Base-by-base conservation (phyloP, 2,888 invertebrate genomes). In the Crepidodera aurea region DNA sequence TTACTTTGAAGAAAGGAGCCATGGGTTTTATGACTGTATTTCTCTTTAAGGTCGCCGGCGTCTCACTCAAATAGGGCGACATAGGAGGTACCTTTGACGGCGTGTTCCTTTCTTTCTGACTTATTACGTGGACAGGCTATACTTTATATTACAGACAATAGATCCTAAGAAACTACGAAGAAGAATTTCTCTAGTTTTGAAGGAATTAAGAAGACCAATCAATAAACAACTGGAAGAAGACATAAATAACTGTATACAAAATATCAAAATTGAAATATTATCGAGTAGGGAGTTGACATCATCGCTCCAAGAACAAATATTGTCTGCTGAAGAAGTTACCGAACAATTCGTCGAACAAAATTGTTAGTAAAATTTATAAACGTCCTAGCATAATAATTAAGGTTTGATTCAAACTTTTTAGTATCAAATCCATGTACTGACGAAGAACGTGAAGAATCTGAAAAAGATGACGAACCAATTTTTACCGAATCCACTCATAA, bases 111-210 rank as follows among this genome's bases (percentile, higher is more conserved):
- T n/a, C n/a, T n/a, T n/a, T n/a, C n/a, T n/a, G n/a, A n/a, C n/a
- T n/a, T n/a, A n/a, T n/a, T n/a, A n/a, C n/a, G n/a, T n/a, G n/a
- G n/a, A n/a, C n/a, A n/a, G n/a, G n/a, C n/a, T n/a, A n/a, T n/a
- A n/a, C 12, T 18, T 19, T 22, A 0, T 22, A 12, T 22, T 7
- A 32, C 50, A 70, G 68, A 56, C 54, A 51, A 48, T 67, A 8
- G 48, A 59, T 40, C 5, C 12, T 2, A 71, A 64, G 62, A 62
- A 58, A 54, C 19, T 71, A 15, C 62, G 53, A 50, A 62, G 44
- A 48, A 59, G 69, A 1, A 32, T 70, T 8, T 58, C 64, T 6
- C 4, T 64, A 5, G 51, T 67, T 34, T 5, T 69, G n/a, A 59
- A 64, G 25, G 70, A 69, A 51, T 12, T 70, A 29, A 58, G 29